A percentile compares a stretch with the other conserved stretches of the same genome.
Conservation (phyloP, 2,113 vertebrate species). For the Phrynosoma blainvillii region DNA sequence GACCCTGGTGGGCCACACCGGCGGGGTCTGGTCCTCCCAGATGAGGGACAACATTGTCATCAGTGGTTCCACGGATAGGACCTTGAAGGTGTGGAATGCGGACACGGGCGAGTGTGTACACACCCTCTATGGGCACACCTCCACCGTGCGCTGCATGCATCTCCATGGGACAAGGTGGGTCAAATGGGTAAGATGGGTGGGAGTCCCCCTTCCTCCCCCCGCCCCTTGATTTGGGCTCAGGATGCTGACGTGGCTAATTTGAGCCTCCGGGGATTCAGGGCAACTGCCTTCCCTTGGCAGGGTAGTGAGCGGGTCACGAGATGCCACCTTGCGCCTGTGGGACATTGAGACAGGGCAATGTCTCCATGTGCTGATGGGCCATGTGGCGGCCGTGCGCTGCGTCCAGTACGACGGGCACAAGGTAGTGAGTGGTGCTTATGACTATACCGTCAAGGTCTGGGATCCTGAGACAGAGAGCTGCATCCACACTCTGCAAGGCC, state of each 20-base stretch:
- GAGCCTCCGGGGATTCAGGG: too few species aligned
- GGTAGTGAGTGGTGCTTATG: conserved; percentile 71
- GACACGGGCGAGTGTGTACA: conserved; percentile 70
- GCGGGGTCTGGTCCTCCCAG: conserved; percentile 74
- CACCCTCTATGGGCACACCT: conserved; percentile 69
- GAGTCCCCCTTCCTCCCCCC: not conserved
- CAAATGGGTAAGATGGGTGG: not conserved
- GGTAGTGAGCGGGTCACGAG: conserved; percentile 72
- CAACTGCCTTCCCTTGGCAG: conserved; percentile 26
- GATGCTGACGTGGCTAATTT: not conserved
- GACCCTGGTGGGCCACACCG: conserved; percentile 72
- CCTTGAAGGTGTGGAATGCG: conserved; percentile 68
- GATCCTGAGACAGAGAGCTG: conserved; percentile 73
- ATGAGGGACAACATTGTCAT: conserved; percentile 70
- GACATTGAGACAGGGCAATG: conserved; percentile 73
- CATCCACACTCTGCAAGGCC: conserved; percentile 71
- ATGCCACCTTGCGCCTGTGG: conserved; percentile 69
- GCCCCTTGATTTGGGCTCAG: not conserved
- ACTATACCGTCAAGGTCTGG: conserved; percentile 75
- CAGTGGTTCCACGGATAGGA: conserved; percentile 72
- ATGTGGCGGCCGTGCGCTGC: conserved; percentile 69
- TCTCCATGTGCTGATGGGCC: conserved; percentile 70
- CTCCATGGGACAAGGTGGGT: conserved; percentile 66
- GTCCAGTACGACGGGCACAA: conserved; percentile 69
- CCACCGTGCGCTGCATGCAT: conserved; percentile 74